Conservation (phyloP, 2,113 vertebrate genomes). For the Psammodynastes pulverulentus region DNA sequence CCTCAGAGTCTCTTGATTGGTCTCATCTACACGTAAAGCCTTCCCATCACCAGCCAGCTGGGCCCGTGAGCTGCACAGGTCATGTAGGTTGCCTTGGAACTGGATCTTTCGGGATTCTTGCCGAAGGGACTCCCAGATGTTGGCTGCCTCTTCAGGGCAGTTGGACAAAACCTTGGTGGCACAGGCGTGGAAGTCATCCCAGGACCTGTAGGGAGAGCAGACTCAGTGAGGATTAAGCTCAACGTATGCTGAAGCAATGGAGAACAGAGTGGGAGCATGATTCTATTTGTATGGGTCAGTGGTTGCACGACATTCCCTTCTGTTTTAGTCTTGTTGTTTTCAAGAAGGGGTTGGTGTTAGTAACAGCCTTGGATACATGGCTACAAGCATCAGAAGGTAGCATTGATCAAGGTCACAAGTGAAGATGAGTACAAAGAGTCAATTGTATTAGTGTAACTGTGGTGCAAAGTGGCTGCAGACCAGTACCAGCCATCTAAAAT, state of each 20-base stretch:
- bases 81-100: constrained; percentile 91
- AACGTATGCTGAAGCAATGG: neutral
- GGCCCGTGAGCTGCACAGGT: constrained; percentile 80
- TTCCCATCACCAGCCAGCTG: constrained; percentile 57
- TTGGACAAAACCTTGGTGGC: constrained; percentile 82
- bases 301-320: neutral
- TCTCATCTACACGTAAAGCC: constrained; percentile 63
- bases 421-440: neutral
- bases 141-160: constrained; percentile 86
- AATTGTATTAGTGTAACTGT: neutral
- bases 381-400: neutral
- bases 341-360: neutral
- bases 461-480: neutral
- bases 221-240: neutral
- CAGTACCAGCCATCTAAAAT: neutral
- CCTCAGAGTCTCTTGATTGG: constrained; percentile 87
- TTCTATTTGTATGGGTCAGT: neutral
- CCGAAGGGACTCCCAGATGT: constrained; percentile 91
- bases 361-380: neutral
- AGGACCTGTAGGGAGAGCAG: constrained; percentile 74
- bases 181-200: constrained; percentile 91
- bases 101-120: constrained; percentile 92
- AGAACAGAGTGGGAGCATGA: neutral
- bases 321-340: neutral
- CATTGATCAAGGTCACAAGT: neutral